Conservation (phyloP, 1,140 invertebrate genomes). For the Paraescarpia echinospica region DNA sequence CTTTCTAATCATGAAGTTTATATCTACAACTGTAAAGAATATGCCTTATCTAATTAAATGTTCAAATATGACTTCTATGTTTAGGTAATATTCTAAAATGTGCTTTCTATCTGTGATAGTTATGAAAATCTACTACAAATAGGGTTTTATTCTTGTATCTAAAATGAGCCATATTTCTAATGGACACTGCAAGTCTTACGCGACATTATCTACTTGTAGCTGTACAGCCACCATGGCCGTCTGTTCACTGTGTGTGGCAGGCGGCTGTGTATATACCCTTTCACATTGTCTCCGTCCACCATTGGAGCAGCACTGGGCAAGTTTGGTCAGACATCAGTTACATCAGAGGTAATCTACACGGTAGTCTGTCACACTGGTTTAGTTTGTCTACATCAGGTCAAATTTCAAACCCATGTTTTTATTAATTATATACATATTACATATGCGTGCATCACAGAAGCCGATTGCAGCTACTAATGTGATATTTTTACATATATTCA, state of each 20-base stretch:
- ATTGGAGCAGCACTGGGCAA: background rate
- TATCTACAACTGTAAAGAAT: background rate
- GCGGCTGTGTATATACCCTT: conserved; percentile 6
- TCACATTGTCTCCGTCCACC: background rate
- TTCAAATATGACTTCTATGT: background rate
- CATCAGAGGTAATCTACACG: background rate
- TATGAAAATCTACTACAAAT: background rate
- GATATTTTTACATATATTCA: no score
- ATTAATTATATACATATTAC: no score
- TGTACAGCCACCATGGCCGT: background rate
- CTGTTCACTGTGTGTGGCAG: conserved; percentile 17
- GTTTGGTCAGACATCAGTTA: background rate
- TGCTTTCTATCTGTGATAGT: background rate
- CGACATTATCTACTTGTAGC: conserved; percentile 6
- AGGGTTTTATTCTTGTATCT: background rate
- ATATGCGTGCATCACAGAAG: no score
- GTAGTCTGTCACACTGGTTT: background rate
- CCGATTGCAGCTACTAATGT: no score
- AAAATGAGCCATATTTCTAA: background rate
- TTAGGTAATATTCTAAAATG: background rate
- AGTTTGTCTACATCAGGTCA: no score
- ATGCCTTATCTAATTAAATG: background rate
- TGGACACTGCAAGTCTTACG: background rate
- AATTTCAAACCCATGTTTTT: no score
- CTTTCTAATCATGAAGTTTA: no score